Percentiles rank a stretch among this genome's conserved stretches.
Conservation (phyloP, 2,113 vertebrate genomes). For the Glaucomys volans region DNA sequence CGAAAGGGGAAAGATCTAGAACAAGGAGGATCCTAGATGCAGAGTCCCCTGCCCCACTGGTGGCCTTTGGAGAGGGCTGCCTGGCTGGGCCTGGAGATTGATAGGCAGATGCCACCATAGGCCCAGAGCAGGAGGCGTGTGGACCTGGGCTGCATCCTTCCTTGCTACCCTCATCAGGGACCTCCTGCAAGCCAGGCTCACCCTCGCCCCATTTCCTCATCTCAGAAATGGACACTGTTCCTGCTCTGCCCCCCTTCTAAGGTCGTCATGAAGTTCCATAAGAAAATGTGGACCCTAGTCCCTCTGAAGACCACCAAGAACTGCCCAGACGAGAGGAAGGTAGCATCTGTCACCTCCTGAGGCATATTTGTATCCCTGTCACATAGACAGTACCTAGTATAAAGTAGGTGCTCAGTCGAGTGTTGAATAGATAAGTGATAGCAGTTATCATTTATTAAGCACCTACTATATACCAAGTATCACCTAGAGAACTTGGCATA, state of each 20-base stretch:
- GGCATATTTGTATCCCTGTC: background rate
- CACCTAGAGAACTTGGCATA: background rate
- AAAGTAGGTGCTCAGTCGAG: background rate
- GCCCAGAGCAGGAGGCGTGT: background rate
- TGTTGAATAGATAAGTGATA: background rate
- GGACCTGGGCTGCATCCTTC: background rate
- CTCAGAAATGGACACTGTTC: background rate
- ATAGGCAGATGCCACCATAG: background rate
- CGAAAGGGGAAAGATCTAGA: background rate
- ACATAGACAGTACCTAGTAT: background rate
- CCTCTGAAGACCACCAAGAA: background rate
- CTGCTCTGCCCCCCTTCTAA: background rate
- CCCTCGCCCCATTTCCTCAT: background rate
- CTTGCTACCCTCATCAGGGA: background rate
- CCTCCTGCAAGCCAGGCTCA: background rate
- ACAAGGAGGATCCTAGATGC: background rate
- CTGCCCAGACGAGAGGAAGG: background rate
- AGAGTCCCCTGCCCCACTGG: accelerated
- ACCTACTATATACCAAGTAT: background rate
- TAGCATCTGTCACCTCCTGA: background rate
- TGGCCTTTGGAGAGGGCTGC: background rate
- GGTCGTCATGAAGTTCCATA: background rate
- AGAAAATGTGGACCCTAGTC: background rate
- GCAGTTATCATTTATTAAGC: background rate
- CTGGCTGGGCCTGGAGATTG: background rate